phyloP scores from a whole-genome alignment of 2,113 vertebrate genomes.

The Piaya cayana region DNA sequence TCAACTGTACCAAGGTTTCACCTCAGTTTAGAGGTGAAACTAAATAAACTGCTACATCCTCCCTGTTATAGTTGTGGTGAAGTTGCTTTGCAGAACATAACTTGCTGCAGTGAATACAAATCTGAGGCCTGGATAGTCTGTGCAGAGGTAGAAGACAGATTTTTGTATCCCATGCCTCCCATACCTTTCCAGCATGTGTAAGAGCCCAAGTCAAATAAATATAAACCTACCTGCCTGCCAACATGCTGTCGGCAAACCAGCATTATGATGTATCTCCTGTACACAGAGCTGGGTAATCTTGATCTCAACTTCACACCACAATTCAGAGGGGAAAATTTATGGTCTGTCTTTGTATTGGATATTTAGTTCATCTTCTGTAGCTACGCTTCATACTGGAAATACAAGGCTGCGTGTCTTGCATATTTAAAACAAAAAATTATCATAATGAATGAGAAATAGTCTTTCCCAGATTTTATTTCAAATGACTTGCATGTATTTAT shows the following conservation, averaged over 20 bases:
- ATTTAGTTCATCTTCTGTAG: neutral
- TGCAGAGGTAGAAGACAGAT: neutral
- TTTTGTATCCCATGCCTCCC: neutral
- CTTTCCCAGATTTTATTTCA: neutral
- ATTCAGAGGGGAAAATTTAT: neutral
- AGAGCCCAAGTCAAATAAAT: neutral
- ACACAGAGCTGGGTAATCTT: neutral
- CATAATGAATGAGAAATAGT: neutral
- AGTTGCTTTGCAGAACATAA: neutral
- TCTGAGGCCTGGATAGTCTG: neutral
- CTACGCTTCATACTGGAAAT: neutral
- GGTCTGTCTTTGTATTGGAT: neutral
- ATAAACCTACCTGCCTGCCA: neutral
- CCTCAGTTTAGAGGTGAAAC: neutral
- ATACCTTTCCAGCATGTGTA: neutral
- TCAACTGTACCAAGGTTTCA: neutral
- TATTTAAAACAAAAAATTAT: neutral
- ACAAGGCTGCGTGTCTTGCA: neutral
- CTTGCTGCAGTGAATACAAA: neutral
- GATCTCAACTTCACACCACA: neutral
- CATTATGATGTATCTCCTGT: neutral
- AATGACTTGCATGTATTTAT: neutral
- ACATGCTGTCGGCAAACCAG: neutral
- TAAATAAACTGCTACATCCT: neutral
- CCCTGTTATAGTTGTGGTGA: neutral